Conservation (phyloP, 2,888 invertebrate genomes). For the Sturmia bella region DNA sequence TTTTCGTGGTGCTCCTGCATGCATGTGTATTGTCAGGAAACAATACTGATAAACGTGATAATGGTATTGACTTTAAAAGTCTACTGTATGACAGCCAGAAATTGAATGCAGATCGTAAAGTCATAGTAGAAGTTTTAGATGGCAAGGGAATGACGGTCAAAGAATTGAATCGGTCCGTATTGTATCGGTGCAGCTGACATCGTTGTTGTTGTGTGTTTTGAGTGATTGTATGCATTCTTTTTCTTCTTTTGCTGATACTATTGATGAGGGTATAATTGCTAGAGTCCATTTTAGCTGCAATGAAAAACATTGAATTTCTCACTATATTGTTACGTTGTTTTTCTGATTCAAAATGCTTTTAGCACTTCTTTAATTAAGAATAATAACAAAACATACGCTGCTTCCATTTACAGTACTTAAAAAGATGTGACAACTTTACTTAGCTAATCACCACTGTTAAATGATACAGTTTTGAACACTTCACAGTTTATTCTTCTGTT, state of each 20-base stretch:
- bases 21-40: conserved; percentile 19
- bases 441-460: too few species aligned
- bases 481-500: too few species aligned
- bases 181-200: conserved; percentile 44
- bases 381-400: too few species aligned
- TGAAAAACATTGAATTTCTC: conserved; percentile 10
- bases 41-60: not conserved
- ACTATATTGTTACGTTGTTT: not conserved
- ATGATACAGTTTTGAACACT: too few species aligned
- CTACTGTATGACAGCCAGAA: conserved; percentile 23
- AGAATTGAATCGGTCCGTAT: conserved; percentile 63
- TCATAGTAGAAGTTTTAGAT: not conserved
- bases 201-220: conserved; percentile 30
- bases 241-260: conserved; percentile 67
- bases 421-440: too few species aligned
- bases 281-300: conserved; percentile 80
- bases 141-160: conserved; percentile 26
- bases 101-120: conserved; percentile 15
- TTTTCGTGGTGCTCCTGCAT: conserved; percentile 20
- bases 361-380: too few species aligned
- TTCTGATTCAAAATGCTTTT: too few species aligned
- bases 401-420: too few species aligned
- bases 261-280: conserved; percentile 68
- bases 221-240: conserved; percentile 63
- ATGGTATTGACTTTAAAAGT: conserved; percentile 5